phyloP scores from a whole-genome alignment of 2,888 invertebrate species.

The Drosophila prolongata region DNA sequence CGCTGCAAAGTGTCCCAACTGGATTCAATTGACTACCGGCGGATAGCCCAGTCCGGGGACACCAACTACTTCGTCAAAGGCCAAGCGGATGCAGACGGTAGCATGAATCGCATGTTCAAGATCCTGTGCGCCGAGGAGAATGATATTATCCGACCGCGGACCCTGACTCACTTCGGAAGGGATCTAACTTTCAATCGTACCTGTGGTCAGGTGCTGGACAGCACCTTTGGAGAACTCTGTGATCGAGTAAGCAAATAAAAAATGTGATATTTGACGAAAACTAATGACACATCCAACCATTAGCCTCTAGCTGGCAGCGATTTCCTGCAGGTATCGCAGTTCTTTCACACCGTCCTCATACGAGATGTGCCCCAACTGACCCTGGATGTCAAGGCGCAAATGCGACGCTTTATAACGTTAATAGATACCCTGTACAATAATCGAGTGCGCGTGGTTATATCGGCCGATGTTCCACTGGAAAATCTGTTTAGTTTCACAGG shows the following conservation, averaged over 20 bases:
- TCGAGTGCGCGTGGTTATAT: slow-evolving; percentile 93
- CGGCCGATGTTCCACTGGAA: slow-evolving; percentile 91
- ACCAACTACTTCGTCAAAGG: slow-evolving; percentile 93
- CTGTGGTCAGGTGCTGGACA: slow-evolving; percentile 96
- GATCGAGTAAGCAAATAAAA: slow-evolving; percentile 88
- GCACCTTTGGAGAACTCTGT: slow-evolving; percentile 95
- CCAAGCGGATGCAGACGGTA: slow-evolving; percentile 87
- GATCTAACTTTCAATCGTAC: slow-evolving; percentile 94
- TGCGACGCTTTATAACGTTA: slow-evolving; percentile 97
- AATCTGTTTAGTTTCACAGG: slow-evolving; percentile 87
- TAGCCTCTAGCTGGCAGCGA: slow-evolving; percentile 97
- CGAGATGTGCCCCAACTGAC: slow-evolving; percentile 94
- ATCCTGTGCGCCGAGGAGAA: slow-evolving; percentile 94
- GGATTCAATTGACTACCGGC: slow-evolving; percentile 97
- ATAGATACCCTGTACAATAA: slow-evolving; percentile 99
- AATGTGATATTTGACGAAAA: too few species aligned
- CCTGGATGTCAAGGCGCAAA: slow-evolving; percentile 91
- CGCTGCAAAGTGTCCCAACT: slow-evolving; percentile 91
- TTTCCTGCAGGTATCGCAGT: slow-evolving; percentile 95
- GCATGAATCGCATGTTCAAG: slow-evolving; percentile 93
- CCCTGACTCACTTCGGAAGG: slow-evolving; percentile 94
- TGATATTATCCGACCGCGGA: slow-evolving; percentile 93
- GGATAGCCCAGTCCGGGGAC: slow-evolving; percentile 88
- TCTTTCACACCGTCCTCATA: slow-evolving; percentile 97
- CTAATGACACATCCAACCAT: not conserved